Conservation (phyloP, 2,888 invertebrate species). For the Drosophila kokeensis region DNA sequence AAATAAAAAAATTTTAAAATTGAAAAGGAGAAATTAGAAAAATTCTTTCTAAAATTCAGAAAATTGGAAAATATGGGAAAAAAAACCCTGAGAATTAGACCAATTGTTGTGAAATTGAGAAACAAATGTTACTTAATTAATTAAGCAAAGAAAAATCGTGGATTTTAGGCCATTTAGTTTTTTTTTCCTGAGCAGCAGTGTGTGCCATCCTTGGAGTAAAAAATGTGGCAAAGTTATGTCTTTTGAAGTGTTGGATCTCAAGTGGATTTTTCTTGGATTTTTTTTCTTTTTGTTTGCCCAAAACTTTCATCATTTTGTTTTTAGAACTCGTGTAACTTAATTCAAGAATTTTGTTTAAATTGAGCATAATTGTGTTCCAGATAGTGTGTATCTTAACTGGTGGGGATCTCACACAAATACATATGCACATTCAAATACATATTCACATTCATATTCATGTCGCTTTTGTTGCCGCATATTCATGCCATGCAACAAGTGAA, state of each 20-base stretch:
- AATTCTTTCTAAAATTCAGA: no score
- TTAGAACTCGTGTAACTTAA: neutral
- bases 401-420: neutral
- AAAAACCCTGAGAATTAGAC: neutral
- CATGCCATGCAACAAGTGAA: conserved; percentile 50
- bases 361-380: conserved; percentile 5
- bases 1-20: neutral
- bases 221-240: neutral
- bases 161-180: no score
- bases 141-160: neutral
- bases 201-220: no score
- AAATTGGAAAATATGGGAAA: neutral
- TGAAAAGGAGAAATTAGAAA: no score
- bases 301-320: neutral
- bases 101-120: no score
- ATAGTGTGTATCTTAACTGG: conserved; percentile 11
- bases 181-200: no score
- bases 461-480: conserved; percentile 20
- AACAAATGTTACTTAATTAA: neutral
- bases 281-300: no score
- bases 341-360: conserved; percentile 4
- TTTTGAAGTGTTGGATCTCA: neutral
- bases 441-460: conserved; percentile 23
- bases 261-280: neutral
- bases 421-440: conserved; percentile 18